phyloP scores from a whole-genome alignment of 2,113 vertebrate species.

The Astur gentilis region DNA sequence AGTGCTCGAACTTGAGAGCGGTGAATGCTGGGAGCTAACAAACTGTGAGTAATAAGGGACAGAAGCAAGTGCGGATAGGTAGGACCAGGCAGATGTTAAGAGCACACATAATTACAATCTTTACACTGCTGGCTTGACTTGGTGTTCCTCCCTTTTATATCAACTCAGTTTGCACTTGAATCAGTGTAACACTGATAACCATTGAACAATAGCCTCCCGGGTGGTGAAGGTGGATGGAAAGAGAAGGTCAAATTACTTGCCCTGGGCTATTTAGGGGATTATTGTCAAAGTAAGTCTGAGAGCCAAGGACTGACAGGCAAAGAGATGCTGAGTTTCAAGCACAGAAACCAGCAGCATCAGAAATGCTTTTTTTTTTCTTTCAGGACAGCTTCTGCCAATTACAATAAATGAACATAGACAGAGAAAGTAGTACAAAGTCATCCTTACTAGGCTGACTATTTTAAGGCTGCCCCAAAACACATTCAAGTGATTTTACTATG shows the following conservation, averaged over 20 bases:
- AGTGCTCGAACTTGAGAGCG: neutral
- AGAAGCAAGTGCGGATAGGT: neutral
- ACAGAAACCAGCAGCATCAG: neutral
- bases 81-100: neutral
- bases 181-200: neutral
- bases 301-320: neutral
- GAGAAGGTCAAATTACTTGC: neutral
- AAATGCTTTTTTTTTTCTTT: neutral
- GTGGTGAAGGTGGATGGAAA: neutral
- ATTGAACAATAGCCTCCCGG: neutral
- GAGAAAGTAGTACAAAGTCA: conserved; percentile 53
- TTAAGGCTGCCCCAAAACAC: conserved; percentile 15
- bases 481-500: neutral
- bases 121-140: neutral
- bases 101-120: neutral
- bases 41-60: neutral
- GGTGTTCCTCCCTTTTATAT: neutral
- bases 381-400: neutral
- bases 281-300: neutral
- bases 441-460: conserved; percentile 47
- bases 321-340: neutral
- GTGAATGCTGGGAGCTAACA: neutral
- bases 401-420: neutral
- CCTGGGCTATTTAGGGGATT: neutral
- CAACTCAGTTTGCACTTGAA: neutral